These are phyloP conservation scores for Amyelois transitella DNA, from an alignment of 1,140 invertebrate species.

Conservation along the genomic window DNA sequence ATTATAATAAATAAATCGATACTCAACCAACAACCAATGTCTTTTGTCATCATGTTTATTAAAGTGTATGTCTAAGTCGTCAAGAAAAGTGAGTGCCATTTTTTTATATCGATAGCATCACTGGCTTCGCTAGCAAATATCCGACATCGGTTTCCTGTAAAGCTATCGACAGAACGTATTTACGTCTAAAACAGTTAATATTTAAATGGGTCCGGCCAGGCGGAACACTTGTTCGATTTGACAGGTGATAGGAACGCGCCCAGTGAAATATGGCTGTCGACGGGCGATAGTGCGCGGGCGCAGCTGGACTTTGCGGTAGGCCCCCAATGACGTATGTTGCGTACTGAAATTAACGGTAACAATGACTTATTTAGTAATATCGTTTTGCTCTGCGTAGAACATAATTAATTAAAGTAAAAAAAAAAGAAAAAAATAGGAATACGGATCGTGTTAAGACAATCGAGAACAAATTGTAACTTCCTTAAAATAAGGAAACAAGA, in stretches of 20 bases:
- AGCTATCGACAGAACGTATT: slow-evolving; percentile 36
- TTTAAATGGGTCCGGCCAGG: slow-evolving; percentile 60
- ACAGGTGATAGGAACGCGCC: slow-evolving; percentile 55
- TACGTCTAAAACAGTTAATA: slow-evolving; percentile 54
- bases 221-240: slow-evolving; percentile 66
- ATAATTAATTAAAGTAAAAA: no score
- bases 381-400: no score
- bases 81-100: no score
- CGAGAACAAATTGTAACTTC: no score
- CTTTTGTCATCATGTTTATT: no score
- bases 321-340: not conserved
- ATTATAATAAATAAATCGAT: no score
- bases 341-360: not conserved
- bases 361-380: not conserved
- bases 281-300: slow-evolving; percentile 39
- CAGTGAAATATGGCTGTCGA: slow-evolving; percentile 53
- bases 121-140: not conserved
- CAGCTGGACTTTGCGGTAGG: slow-evolving; percentile 13
- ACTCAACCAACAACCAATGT: no score
- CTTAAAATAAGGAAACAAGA: no score
- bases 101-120: no score
- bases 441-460: no score
- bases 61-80: no score
- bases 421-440: no score
- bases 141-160: not conserved